Evolutionary conservation across 2,888 invertebrate species (phyloP), one percentile per base, ranked within the genome.

Genomic region (Acheta domesticus): DNA sequence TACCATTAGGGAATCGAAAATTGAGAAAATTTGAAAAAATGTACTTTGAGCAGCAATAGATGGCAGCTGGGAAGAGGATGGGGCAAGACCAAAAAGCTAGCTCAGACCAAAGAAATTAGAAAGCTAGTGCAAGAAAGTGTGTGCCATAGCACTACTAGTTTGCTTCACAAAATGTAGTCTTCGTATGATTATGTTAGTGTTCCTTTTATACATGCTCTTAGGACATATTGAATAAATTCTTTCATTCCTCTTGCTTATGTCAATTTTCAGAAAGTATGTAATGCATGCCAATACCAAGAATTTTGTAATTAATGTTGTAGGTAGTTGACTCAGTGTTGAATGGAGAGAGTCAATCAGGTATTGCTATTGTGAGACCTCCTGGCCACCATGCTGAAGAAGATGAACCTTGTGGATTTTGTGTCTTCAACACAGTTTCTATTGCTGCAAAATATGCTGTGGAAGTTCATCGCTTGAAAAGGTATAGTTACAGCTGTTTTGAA

Each of bases 331-430:
- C 89, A 78, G 94, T 96, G 0, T 81, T 94, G 48, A 88, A 87
- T 1, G 91, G 90, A 1, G 86, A 88, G 82, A 89, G 91, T 14
- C 91, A 91, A 14, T 90, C 92, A 81, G 97, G 95, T 0, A 91
- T 95, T 3, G 97, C 96, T 83, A 90, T 97, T 80, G 90, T 97
- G 1, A 90, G 96, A 0, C 96, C 96, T 0, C 97, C 97, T 0
- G 82, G 82, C 14, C 97, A 98, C 87, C 97, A 98, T 87, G 96
- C 96, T 0, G 94, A 93, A 85, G 86, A 88, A 19, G 91, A 91
- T 82, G 85, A 89, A 23, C 93, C 96, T 4, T 93, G 93, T 86
- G 98, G 98, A 1, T 98, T 97, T 88, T 98, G 98, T 84, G 91
- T 96, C 81, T 92, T 96, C 83, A 97, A 97, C 88, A 96, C 94